These are phyloP conservation scores for Sarcophaga bullata DNA, from an alignment of 1,140 invertebrate genomes.

Conservation along the genomic window DNA sequence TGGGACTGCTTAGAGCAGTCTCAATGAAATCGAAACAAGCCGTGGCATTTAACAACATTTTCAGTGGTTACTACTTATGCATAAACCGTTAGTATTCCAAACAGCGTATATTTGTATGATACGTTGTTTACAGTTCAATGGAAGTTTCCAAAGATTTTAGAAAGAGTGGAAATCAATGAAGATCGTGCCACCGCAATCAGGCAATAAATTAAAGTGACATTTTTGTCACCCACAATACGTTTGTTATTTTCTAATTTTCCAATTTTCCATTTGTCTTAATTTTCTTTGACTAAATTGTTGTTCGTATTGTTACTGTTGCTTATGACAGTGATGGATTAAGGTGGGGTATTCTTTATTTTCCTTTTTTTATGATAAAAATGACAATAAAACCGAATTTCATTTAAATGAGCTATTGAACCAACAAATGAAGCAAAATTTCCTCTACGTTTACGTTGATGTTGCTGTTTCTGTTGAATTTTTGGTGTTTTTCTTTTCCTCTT, in stretches of 20 bases:
- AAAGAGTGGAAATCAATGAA: not conserved
- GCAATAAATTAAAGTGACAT: constrained; percentile 40
- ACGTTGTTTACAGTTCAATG: too few species aligned
- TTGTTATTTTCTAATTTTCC: not conserved
- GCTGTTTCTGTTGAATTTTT: not conserved
- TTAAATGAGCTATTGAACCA: constrained; percentile 21
- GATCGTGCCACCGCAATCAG: not conserved
- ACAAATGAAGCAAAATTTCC: not conserved
- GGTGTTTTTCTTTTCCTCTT: not conserved
- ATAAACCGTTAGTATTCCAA: too few species aligned
- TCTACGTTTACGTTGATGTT: not conserved
- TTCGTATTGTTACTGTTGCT: not conserved
- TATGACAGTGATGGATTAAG: constrained; percentile 4
- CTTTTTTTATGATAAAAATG: not conserved
- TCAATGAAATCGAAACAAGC: too few species aligned
- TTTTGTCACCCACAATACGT: constrained; percentile 30
- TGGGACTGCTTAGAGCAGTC: too few species aligned
- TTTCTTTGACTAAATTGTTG: not conserved
- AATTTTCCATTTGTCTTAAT: not conserved
- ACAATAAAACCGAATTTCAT: constrained; percentile 13
- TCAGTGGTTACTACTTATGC: too few species aligned
- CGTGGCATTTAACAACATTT: too few species aligned
- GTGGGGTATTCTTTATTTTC: not conserved
- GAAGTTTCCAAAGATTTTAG: not conserved
- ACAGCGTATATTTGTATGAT: too few species aligned